These are phyloP conservation scores for Ornithorhynchus anatinus DNA, from an alignment of 2,113 vertebrate genomes.

Conservation along the genomic window DNA sequence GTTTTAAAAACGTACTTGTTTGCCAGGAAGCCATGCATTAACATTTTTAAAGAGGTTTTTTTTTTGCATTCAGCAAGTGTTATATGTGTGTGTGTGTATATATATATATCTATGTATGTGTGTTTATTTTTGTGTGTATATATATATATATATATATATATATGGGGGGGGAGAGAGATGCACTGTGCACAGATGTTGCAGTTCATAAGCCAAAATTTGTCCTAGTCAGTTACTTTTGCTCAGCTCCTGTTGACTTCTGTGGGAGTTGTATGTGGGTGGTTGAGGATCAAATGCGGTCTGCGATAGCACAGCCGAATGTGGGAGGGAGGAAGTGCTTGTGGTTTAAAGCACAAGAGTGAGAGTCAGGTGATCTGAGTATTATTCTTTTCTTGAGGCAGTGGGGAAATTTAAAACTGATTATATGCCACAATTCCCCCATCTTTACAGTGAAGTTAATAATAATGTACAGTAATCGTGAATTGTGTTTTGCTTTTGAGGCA, in stretches of 20 bases:
- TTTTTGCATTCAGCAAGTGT: background rate
- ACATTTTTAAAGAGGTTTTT: background rate
- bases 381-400: background rate
- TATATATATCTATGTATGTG: no score
- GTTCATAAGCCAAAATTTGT: no score
- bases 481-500: no score
- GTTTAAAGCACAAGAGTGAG: conserved; percentile 5
- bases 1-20: conserved; percentile 38
- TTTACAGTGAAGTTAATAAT: no score
- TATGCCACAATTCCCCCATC: conserved; percentile 10
- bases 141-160: no score
- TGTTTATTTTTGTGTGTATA: no score
- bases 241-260: background rate
- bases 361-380: background rate
- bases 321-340: conserved; percentile 33
- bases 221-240: background rate
- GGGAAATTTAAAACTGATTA: conserved; percentile 16
- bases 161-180: no score
- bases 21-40: conserved; percentile 36
- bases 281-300: background rate
- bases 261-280: background rate
- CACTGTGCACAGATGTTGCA: no score
- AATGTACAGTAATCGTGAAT: no score
- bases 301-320: background rate
- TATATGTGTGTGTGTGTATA: background rate